These are phyloP conservation scores for Taurulus bubalis DNA, from an alignment of 2,113 vertebrate genomes.

Conservation along the genomic window DNA sequence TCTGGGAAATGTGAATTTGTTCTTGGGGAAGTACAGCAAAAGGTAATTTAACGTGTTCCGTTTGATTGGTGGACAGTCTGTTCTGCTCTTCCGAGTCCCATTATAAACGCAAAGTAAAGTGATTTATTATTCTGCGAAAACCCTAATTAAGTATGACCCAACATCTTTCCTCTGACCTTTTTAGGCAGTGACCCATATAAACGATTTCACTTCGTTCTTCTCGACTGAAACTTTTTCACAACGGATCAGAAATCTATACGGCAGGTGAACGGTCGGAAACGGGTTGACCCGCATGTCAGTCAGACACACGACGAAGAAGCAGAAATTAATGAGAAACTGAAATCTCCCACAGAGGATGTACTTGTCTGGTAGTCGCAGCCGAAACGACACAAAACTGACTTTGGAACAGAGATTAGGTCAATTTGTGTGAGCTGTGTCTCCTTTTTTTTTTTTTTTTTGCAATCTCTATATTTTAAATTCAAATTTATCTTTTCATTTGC, in stretches of 20 bases:
- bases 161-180: slow-evolving; percentile 2
- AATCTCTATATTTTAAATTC: slow-evolving; percentile 5
- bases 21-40: background rate
- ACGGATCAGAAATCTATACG: background rate
- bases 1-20: background rate
- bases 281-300: background rate
- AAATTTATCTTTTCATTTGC: background rate
- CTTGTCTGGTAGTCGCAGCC: background rate
- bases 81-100: background rate
- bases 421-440: background rate
- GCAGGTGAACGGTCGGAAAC: background rate
- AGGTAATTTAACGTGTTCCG: background rate
- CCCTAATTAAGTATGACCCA: background rate
- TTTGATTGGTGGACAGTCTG: background rate
- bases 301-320: background rate
- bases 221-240: background rate
- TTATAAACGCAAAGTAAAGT: background rate
- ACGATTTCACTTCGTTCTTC: background rate
- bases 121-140: slow-evolving; percentile 5
- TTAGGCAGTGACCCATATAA: background rate
- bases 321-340: background rate
- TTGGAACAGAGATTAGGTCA: slow-evolving; percentile 13
- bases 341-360: slow-evolving; percentile 10
- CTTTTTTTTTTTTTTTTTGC: background rate
- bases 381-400: slow-evolving; percentile 8